Evolutionary conservation across 2,113 vertebrate genomes (phyloP).

Genomic region (Phrynosoma blainvillii): DNA sequence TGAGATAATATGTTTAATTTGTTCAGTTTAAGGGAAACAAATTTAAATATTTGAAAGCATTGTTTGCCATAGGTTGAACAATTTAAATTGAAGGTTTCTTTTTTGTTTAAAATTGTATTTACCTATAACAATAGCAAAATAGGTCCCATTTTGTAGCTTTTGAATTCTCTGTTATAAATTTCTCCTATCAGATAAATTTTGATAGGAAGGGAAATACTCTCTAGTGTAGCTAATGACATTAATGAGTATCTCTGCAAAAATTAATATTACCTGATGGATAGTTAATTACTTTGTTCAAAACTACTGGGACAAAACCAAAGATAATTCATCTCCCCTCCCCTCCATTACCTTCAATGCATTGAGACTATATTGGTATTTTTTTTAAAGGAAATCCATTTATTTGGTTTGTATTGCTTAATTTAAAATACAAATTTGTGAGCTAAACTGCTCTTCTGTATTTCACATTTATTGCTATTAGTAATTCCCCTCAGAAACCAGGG

Average conservation of each 20-base stretch:
- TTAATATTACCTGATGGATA: background rate
- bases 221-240: background rate
- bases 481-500: background rate
- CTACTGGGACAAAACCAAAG: background rate
- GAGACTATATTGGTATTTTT: background rate
- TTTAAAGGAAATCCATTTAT: background rate
- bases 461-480: background rate
- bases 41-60: background rate
- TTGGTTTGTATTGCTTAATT: background rate
- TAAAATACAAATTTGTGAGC: background rate
- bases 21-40: no score
- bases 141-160: background rate
- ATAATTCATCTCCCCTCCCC: background rate
- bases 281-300: background rate
- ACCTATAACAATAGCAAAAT: background rate
- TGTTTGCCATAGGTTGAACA: background rate
- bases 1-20: background rate
- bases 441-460: background rate
- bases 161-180: background rate
- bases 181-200: background rate
- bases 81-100: background rate
- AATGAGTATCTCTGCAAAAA: background rate
- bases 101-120: background rate
- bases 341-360: background rate
- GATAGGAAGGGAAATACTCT: background rate